phyloP scores from a whole-genome alignment of 2,888 invertebrate species.

The Spilosoma lubricipeda region DNA sequence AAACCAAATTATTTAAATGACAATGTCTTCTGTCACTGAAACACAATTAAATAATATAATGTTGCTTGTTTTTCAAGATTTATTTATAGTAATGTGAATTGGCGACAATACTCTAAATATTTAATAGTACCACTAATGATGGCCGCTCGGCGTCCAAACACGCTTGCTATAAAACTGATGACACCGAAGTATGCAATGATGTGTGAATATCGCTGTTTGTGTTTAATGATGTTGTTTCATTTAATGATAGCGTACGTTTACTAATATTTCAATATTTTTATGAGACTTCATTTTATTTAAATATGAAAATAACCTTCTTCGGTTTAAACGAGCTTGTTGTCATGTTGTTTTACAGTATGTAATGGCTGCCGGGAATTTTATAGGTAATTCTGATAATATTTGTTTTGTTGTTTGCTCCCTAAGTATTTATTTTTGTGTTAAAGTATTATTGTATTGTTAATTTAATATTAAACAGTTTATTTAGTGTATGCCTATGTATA shows the following conservation, averaged over 20 bases:
- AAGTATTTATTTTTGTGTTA: not conserved
- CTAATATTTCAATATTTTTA: constrained; percentile 9
- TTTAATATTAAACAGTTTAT: not conserved
- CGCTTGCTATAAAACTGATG: constrained; percentile 46
- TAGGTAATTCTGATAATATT: not conserved
- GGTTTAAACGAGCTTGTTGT: not conserved
- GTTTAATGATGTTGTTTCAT: constrained; percentile 7
- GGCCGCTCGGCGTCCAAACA: constrained; percentile 60
- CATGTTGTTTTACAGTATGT: not conserved
- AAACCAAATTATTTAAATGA: constrained; percentile 15
- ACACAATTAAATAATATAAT: constrained; percentile 47
- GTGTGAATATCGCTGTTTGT: constrained; percentile 12
- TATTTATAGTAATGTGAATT: constrained; percentile 59
- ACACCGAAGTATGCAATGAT: constrained; percentile 8
- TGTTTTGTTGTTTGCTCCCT: not conserved
- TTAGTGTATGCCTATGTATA: no score
- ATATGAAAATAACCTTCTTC: not conserved
- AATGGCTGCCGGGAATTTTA: not conserved
- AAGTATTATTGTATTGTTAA: not conserved
- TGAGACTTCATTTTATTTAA: not conserved
- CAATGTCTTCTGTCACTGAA: constrained; percentile 26
- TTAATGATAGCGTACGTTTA: constrained; percentile 7
- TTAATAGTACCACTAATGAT: constrained; percentile 59
- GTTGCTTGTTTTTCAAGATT: constrained; percentile 55
- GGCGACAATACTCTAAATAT: constrained; percentile 60